Conservation (phyloP, 2,113 vertebrate species). For the Xerus inauris region DNA sequence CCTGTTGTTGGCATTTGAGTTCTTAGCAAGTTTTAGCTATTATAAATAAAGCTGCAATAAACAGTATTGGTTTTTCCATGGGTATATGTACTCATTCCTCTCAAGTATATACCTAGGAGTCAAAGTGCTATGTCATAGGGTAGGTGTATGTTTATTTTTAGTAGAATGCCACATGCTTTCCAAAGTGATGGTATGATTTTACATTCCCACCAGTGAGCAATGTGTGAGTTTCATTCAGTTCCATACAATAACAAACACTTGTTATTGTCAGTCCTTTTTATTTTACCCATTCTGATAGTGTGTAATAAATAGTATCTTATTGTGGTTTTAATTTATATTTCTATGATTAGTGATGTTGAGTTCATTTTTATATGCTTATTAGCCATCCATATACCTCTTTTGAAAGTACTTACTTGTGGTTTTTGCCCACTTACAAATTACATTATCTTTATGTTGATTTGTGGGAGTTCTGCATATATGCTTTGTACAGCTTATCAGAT, state of each 20-base stretch:
- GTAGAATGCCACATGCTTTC: background rate
- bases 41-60: background rate
- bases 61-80: background rate
- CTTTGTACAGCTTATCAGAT: background rate
- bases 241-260: background rate
- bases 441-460: background rate
- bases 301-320: background rate
- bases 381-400: background rate
- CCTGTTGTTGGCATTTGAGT: background rate
- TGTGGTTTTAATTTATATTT: background rate
- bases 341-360: background rate
- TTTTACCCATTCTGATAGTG: background rate
- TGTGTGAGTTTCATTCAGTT: background rate
- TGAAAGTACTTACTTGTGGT: background rate
- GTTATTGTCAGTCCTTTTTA: background rate
- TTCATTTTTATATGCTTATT: background rate
- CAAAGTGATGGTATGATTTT: background rate
- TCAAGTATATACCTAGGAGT: background rate
- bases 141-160: background rate
- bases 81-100: background rate
- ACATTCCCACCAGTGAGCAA: background rate
- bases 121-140: background rate
- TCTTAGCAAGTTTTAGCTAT: background rate
- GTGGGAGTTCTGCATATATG: background rate
- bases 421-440: background rate